Evolutionary conservation across 2,888 invertebrate species (phyloP).

Genomic region (Platerodrilus igneus): DNA sequence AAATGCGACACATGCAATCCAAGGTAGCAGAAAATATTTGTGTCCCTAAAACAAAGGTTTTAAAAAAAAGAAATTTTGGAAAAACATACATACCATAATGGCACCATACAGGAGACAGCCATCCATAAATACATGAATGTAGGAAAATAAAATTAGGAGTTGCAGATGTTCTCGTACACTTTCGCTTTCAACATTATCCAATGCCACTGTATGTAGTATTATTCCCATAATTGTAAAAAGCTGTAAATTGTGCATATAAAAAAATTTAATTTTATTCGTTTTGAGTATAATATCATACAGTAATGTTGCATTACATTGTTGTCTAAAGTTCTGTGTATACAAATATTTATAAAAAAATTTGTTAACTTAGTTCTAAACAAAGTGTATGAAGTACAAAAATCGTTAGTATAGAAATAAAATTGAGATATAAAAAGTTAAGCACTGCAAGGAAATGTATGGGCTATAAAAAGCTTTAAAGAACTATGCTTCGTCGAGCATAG

Average conservation of each 20-base stretch:
- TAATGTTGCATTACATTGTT: too few species aligned
- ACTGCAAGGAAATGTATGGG: too few species aligned
- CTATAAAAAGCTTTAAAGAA: too few species aligned
- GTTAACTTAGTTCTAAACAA: too few species aligned
- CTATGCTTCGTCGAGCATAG: too few species aligned
- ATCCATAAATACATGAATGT: slow-evolving; percentile 12
- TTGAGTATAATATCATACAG: too few species aligned
- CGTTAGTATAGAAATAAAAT: too few species aligned
- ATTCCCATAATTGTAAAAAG: slow-evolving; percentile 16
- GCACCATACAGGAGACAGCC: slow-evolving; percentile 14
- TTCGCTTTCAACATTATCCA: slow-evolving; percentile 14
- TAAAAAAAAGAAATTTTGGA: neutral
- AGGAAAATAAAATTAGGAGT: slow-evolving; percentile 15
- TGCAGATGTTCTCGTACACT: slow-evolving; percentile 11
- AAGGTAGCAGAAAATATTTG: slow-evolving; percentile 17
- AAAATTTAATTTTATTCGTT: too few species aligned
- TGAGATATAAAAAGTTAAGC: too few species aligned
- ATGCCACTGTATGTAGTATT: slow-evolving; percentile 11
- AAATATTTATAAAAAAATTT: too few species aligned
- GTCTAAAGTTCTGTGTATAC: too few species aligned
- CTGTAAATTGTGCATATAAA: slow-evolving; percentile 9
- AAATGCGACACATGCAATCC: slow-evolving; percentile 18
- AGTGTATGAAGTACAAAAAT: too few species aligned
- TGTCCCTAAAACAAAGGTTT: slow-evolving; percentile 8
- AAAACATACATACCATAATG: slow-evolving; percentile 11